phyloP scores from a whole-genome alignment of 2,113 vertebrate genomes.

The Heterotilapia buettikoferi region DNA sequence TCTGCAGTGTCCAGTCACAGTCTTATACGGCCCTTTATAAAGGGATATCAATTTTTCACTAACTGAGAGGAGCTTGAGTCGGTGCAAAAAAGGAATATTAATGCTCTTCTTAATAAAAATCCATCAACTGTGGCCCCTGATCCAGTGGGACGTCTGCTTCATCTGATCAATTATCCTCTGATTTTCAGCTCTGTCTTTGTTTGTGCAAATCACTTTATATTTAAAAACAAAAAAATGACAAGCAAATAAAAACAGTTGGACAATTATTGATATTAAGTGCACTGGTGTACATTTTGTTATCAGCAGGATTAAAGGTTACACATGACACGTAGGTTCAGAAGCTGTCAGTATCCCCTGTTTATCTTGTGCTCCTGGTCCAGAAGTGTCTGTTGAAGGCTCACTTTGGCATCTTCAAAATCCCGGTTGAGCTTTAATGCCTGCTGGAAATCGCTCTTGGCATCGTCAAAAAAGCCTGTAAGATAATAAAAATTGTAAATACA shows the following conservation, averaged over 20 bases:
- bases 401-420: conserved; percentile 85
- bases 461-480: conserved; percentile 82
- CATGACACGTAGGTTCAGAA: not conserved
- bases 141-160: not conserved
- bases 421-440: conserved; percentile 83
- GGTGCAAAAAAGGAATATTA: not conserved
- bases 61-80: not conserved
- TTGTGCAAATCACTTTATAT: not conserved
- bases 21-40: not conserved
- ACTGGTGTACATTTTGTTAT: not conserved
- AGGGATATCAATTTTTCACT: not conserved
- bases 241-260: not conserved
- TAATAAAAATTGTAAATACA: not conserved
- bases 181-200: not conserved
- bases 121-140: not conserved
- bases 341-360: conserved; percentile 70
- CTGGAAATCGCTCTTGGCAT: conserved; percentile 86
- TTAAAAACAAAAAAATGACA: not conserved
- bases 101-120: not conserved
- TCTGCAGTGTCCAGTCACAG: not conserved
- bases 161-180: not conserved
- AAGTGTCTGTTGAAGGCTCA: conserved; percentile 84
- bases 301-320: not conserved
- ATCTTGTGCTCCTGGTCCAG: conserved; percentile 83
- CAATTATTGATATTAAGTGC: not conserved